Evolutionary conservation across 1,140 invertebrate genomes (phyloP).

Genomic region (Epicauta chinensis): DNA sequence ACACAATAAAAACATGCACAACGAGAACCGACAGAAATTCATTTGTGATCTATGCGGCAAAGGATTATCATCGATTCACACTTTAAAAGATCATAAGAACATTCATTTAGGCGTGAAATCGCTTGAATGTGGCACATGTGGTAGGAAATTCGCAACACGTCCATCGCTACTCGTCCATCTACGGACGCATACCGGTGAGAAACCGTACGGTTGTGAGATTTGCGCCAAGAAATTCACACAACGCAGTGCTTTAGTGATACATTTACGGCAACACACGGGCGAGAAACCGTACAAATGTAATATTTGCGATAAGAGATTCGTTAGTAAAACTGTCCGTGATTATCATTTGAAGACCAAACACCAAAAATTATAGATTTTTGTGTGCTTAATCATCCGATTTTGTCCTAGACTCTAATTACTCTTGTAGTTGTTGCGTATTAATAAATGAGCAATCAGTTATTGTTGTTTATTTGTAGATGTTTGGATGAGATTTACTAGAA

Average conservation of each 20-base stretch:
- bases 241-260: constrained; percentile 29
- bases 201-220: constrained; percentile 8
- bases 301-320: constrained; percentile 36
- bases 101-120: constrained; percentile 66
- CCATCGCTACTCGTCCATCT: constrained; percentile 9
- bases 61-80: constrained; percentile 59
- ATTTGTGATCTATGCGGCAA: constrained; percentile 68
- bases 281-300: constrained; percentile 48
- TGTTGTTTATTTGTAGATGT: no score
- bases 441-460: no score
- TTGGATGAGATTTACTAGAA: no score
- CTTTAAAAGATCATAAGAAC: constrained; percentile 59
- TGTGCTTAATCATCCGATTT: no score
- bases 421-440: no score
- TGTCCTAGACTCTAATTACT: no score
- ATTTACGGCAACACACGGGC: constrained; percentile 43
- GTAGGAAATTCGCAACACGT: constrained; percentile 48
- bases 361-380: background rate
- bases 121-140: constrained; percentile 61
- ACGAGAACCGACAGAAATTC: no score
- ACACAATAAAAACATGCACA: no score
- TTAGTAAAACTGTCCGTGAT: constrained; percentile 1
- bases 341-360: background rate
- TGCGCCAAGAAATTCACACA: constrained; percentile 27
- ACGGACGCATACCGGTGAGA: constrained; percentile 17